A percentile compares a stretch with the other conserved stretches of the same genome.
Conservation (phyloP, 2,888 invertebrate species). For the Zootermopsis nevadensis region DNA sequence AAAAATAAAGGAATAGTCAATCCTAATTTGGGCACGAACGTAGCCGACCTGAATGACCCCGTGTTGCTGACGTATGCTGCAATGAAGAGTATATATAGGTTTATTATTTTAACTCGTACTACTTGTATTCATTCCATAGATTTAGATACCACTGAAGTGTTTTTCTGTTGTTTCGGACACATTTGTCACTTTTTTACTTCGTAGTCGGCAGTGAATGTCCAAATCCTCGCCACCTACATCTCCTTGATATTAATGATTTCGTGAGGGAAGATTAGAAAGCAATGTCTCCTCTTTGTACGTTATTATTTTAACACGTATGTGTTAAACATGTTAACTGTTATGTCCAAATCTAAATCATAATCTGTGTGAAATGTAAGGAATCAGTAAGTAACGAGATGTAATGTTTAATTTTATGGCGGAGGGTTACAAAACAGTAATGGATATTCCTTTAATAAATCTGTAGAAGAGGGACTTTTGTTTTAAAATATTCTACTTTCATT, state of each 20-base stretch:
- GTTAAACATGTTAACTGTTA: no score
- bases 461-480: no score
- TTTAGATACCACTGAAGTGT: not conserved
- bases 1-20: not conserved
- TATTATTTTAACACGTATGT: no score
- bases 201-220: not conserved
- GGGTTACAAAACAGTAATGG: no score
- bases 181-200: no score
- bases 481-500: no score
- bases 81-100: not conserved
- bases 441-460: no score
- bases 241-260: not conserved
- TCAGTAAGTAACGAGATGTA: no score
- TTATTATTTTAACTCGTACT: not conserved
- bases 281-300: no score
- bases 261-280: not conserved
- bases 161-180: not conserved
- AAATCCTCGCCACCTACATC: not conserved
- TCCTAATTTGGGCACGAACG: not conserved
- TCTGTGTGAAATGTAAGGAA: no score
- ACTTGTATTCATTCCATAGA: constrained; percentile 3
- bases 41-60: not conserved
- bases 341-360: no score
- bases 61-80: not conserved
- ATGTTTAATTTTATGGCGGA: no score